Evolutionary conservation across 2,888 invertebrate species (phyloP).

Genomic region (Girardia tigrina): DNA sequence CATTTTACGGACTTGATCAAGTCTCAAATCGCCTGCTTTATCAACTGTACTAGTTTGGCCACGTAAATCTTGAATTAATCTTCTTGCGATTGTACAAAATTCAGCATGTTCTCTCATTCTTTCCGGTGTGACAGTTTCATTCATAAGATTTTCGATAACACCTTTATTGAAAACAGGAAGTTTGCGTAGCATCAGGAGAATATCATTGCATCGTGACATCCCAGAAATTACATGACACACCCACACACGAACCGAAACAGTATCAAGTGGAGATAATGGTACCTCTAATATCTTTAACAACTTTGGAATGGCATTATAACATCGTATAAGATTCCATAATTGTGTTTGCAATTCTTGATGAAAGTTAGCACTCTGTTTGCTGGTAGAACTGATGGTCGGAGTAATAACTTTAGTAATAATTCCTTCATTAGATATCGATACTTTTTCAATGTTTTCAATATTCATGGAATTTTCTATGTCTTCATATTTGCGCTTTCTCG

Average conservation of each 20-base stretch:
- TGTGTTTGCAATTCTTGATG: constrained; percentile 43
- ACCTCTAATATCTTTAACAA: constrained; percentile 74
- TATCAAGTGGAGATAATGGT: constrained; percentile 87
- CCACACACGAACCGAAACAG: constrained; percentile 78
- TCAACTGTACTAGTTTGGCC: background rate
- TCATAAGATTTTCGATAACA: constrained; percentile 79
- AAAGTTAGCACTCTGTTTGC: background rate
- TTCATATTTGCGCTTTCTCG: background rate
- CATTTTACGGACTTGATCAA: constrained; percentile 53
- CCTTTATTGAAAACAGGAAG: constrained; percentile 81
- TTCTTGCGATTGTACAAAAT: constrained; percentile 82
- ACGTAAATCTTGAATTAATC: constrained; percentile 67
- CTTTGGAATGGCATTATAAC: constrained; percentile 89
- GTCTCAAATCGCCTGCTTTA: background rate
- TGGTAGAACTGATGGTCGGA: background rate
- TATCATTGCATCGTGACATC: constrained; percentile 74
- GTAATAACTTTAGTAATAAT: background rate
- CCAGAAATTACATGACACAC: constrained; percentile 80
- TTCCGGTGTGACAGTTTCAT: constrained; percentile 88
- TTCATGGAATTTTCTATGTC: background rate
- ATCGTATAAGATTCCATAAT: constrained; percentile 81
- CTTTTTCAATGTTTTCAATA: background rate
- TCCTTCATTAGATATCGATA: background rate
- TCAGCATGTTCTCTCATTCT: constrained; percentile 82
- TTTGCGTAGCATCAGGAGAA: constrained; percentile 83